phyloP scores from a whole-genome alignment of 1,140 invertebrate genomes.

The Nixonia krombeini region DNA sequence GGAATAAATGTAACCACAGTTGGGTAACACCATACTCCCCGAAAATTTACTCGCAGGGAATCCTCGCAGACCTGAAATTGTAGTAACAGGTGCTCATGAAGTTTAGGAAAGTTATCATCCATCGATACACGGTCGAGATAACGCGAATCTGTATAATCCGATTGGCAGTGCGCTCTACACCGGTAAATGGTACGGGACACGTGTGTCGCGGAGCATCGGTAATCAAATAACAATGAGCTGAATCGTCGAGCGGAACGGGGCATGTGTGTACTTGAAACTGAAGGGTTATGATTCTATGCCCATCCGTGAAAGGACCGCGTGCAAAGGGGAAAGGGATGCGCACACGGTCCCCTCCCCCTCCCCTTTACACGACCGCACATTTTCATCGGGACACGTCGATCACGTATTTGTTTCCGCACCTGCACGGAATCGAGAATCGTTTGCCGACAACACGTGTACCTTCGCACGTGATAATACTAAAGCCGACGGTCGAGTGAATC shows the following conservation, averaged over 20 bases:
- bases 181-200: constrained; percentile 39
- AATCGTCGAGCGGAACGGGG: constrained; percentile 35
- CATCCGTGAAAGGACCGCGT: constrained; percentile 27
- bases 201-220: constrained; percentile 26
- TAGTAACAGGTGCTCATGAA: too few species aligned
- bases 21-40: too few species aligned
- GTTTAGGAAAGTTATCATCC: too few species aligned
- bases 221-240: constrained; percentile 46
- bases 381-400: constrained; percentile 2
- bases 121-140: too few species aligned
- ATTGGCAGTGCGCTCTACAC: constrained; percentile 17
- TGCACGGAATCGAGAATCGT: too few species aligned
- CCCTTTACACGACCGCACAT: not conserved
- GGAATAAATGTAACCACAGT: too few species aligned
- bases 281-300: constrained; percentile 50
- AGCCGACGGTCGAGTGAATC: too few species aligned
- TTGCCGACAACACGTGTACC: too few species aligned
- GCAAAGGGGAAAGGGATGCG: not conserved
- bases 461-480: too few species aligned
- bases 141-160: constrained; percentile 32
- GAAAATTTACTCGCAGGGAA: too few species aligned
- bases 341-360: not conserved
- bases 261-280: constrained; percentile 38
- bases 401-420: too few species aligned
- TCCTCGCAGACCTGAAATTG: too few species aligned